phyloP scores from a whole-genome alignment of 2,113 vertebrate species.

The Colinus virginianus region DNA sequence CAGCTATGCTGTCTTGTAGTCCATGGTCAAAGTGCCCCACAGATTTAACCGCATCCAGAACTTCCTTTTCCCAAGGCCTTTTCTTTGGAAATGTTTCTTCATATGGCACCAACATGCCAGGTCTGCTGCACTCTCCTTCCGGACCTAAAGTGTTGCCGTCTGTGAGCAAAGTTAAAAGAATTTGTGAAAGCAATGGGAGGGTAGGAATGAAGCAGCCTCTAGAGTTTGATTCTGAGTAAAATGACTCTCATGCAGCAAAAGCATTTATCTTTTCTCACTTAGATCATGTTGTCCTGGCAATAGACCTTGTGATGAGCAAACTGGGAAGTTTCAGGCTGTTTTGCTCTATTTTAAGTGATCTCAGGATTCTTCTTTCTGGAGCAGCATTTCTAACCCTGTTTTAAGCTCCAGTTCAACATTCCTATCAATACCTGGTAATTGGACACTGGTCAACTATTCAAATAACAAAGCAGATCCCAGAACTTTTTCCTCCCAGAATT shows the following conservation, averaged over 20 bases:
- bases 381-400: neutral
- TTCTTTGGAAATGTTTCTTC: neutral
- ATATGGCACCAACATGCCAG: fast-evolving
- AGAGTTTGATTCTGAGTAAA: neutral
- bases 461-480: neutral
- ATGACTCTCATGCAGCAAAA: neutral
- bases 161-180: neutral
- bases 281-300: fast-evolving
- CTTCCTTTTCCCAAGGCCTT: neutral
- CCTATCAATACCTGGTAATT: fast-evolving
- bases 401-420: neutral
- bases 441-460: neutral
- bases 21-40: neutral
- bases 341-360: neutral
- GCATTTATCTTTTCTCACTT: neutral
- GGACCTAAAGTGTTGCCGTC: neutral
- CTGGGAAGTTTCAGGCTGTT: neutral
- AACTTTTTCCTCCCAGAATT: neutral
- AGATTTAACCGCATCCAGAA: neutral
- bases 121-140: neutral
- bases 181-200: neutral
- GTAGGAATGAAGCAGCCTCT: neutral
- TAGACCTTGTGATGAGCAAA: fast-evolving
- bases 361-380: neutral
- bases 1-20: neutral